Base-by-base conservation (phyloP, 2,113 vertebrate genomes). In the Psilopsiagon aurifrons region DNA sequence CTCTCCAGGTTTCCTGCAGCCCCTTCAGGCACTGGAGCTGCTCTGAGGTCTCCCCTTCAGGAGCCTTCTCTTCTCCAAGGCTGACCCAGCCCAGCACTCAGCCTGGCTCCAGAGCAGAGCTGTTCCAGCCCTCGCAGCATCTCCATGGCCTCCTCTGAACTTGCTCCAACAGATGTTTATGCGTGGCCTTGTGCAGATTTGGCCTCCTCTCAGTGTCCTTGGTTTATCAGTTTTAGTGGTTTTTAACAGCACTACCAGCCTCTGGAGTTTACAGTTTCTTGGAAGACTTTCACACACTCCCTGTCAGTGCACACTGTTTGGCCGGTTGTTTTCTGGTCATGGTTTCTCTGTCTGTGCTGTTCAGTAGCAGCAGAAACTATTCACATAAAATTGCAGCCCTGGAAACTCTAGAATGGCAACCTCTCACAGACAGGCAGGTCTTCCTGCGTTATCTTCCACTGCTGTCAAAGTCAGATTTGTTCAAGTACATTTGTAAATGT, bases 261-360 rank as follows among this genome's bases (percentile, higher is more conserved):
- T 51, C 43, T 29, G 39, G 25, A 17, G 3, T 7, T 60, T 69
- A 46, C 60, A 0, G 3, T 24, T 28, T 74, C 33, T 10, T 22
- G 6, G 25, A 44, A 52, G 44, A 11, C 7, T 25, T 35, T 91
- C 52, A 22, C 7, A 10, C 0, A 0, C 3, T 37, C 0, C 17
- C 17, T 86, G 49, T 70, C 27, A 13, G 59, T 41, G 25, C 25
- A 5, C 3, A 0, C 25, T 13, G 12, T n/a, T 57, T 59, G 55
- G 20, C 20, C 11, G 23, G 19, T n/a, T n/a, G 55, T 59, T 59
- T 59, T 59, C 55, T 59, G 55, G 55, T n/a, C 33, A 6, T n/a
- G 20, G 20, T 39, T 57, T 39, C 41, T 54, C 47, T n/a, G 3
- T 46, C 51, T 66, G n/a, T 31, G 5, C 25, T 52, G 39, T 24